phyloP scores from a whole-genome alignment of 2,888 invertebrate genomes.

The Macropis europaea region DNA sequence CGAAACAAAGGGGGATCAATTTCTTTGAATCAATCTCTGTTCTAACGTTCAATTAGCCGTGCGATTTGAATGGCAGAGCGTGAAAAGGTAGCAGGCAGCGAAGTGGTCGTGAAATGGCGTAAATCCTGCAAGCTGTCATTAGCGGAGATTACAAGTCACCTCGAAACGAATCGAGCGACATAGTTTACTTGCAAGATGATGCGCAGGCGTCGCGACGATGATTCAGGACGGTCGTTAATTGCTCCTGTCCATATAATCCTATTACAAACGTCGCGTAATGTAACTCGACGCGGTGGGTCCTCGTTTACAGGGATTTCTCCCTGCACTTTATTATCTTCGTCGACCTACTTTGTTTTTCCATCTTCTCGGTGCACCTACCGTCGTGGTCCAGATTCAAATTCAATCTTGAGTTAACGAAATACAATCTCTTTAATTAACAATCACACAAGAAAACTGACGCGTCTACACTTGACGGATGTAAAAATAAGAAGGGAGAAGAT shows the following conservation, averaged over 20 bases:
- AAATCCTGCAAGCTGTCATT: not conserved
- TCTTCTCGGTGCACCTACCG: slow-evolving; percentile 8
- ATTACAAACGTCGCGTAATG: slow-evolving; percentile 1
- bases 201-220: slow-evolving; percentile 29
- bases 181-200: slow-evolving; percentile 13
- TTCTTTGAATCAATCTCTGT: too few species aligned
- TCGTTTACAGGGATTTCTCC: not conserved
- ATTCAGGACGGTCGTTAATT: slow-evolving; percentile 27
- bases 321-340: not conserved
- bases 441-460: too few species aligned
- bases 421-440: too few species aligned
- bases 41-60: not conserved
- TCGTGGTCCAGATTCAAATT: slow-evolving; percentile 42
- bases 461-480: slow-evolving; percentile 8
- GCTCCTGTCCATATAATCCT: slow-evolving; percentile 6
- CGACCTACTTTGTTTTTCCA: not conserved
- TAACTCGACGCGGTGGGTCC: not conserved
- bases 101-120: not conserved
- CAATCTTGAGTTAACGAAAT: too few species aligned
- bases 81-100: too few species aligned
- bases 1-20: too few species aligned
- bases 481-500: too few species aligned
- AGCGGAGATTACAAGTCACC: slow-evolving; percentile 4
- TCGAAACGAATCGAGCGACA: slow-evolving; percentile 5
- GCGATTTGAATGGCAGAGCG: not conserved